Evolutionary conservation across 30 jellyfish, hydroid and myxozoan species (phyloP).

Genomic region (Hydra vulgaris): DNA sequence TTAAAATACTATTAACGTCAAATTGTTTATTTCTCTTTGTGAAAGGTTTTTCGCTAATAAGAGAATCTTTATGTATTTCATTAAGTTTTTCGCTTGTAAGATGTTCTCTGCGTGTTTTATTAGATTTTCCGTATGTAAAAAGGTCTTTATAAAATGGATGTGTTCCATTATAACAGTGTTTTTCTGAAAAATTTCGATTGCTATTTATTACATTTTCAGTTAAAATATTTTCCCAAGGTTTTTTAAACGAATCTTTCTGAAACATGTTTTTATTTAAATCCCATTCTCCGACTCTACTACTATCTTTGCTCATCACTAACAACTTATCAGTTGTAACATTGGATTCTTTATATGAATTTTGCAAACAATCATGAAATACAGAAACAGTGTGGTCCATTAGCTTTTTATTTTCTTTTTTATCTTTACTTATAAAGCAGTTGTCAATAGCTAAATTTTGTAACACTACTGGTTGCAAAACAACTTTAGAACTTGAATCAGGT

Average conservation of each 20-base stretch:
- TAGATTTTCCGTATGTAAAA: not conserved
- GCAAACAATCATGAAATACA: not conserved
- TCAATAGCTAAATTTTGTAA: not conserved
- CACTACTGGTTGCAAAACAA: not conserved
- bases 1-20: not conserved
- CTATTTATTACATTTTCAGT: not conserved
- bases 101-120: not conserved
- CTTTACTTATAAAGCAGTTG: not conserved
- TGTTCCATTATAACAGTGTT: no score
- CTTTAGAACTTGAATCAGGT: not conserved
- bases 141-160: not conserved
- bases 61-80: not conserved
- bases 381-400: not conserved
- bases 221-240: not conserved
- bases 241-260: not conserved
- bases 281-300: not conserved
- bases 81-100: not conserved
- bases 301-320: not conserved
- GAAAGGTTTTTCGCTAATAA: not conserved
- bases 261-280: not conserved
- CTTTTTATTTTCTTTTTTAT: not conserved
- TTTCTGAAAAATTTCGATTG: no score
- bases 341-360: not conserved
- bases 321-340: not conserved
- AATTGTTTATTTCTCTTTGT: not conserved